These are phyloP conservation scores for Protonibea diacanthus DNA, from an alignment of 2,797 vertebrate genomes.

Conservation along the genomic window DNA sequence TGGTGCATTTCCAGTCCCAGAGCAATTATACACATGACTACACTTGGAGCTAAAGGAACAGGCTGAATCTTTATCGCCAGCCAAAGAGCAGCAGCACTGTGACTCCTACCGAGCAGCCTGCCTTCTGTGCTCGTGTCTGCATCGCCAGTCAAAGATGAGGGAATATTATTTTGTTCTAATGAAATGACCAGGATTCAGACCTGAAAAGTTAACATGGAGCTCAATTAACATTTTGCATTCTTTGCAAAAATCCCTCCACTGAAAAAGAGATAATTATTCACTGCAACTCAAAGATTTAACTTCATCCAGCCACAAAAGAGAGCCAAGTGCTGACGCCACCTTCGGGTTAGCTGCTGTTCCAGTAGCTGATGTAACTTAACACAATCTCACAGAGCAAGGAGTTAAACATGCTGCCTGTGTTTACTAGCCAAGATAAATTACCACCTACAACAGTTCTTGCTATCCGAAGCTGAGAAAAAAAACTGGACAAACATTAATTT, in stretches of 20 bases:
- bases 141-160: conserved; percentile 80
- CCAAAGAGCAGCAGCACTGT: conserved; percentile 76
- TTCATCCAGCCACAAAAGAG: conserved; percentile 26
- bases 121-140: conserved; percentile 74
- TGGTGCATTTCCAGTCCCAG: conserved; percentile 81
- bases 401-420: too few species aligned
- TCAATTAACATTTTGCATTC: conserved; percentile 71
- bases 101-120: conserved; percentile 70
- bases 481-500: background rate
- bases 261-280: conserved; percentile 58
- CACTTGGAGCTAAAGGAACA: conserved; percentile 83
- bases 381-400: background rate
- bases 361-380: conserved; percentile 1
- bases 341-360: background rate
- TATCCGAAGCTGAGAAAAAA: too few species aligned
- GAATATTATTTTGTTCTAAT: conserved; percentile 81
- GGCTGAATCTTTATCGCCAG: conserved; percentile 83
- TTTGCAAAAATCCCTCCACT: conserved; percentile 64
- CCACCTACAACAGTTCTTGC: too few species aligned
- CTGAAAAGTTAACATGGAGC: conserved; percentile 63
- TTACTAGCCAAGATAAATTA: too few species aligned
- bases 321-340: background rate
- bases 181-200: conserved; percentile 75
- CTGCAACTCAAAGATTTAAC: conserved; percentile 43
- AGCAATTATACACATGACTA: conserved; percentile 86